Evolutionary conservation across 2,113 vertebrate genomes (phyloP), one percentile per base, ranked within the genome.

Genomic region (Callipepla californica): DNA sequence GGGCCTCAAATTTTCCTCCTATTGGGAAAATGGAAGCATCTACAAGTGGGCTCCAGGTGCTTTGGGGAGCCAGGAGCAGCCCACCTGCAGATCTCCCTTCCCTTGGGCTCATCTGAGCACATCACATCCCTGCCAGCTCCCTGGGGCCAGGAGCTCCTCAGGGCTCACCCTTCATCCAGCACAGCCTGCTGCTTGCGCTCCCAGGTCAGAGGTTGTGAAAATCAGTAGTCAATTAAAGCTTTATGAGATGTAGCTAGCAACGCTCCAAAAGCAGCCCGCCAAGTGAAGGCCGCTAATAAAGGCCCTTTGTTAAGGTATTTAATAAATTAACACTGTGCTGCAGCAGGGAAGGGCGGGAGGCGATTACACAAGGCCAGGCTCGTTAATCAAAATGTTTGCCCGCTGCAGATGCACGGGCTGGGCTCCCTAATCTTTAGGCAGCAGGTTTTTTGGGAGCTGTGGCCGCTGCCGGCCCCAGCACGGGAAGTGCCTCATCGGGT

Each of bases 281-380:
- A 38, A 94, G 90, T 72, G 63, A 40, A 93, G 94, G 87, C 89
- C 65, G 15, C 89, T 97, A 90, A 87, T 96, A 92, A 92, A 90
- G 93, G 80, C 93, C 91, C 95, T 97, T 96, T 95, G 95, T 97
- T 91, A 91, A 95, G 91, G 94, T 90, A 61, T 97, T 97, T 96
- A 97, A 94, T 97, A 95, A 97, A 96, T 97, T 94, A 85, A 81
- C 47, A 77, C 95, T 96, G 70, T 55, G 90, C 82, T 57, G 74
- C 65, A 76, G 75, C 42, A 28, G 19, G 88, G 91, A 82, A 50
- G 58, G 88, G 61, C 32, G 72, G 85, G 95, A 87, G 92, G 82
- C n/a, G 77, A 83, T 96, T 96, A 95, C 94, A 96, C 91, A 95
- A 95, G 87, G 87, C 88, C 91, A 67, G 86, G 91, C 89, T 93